Evolutionary conservation across 2,797 vertebrate species (phyloP), one percentile per base, ranked within the genome.

Genomic region (Decapterus maruadsi): DNA sequence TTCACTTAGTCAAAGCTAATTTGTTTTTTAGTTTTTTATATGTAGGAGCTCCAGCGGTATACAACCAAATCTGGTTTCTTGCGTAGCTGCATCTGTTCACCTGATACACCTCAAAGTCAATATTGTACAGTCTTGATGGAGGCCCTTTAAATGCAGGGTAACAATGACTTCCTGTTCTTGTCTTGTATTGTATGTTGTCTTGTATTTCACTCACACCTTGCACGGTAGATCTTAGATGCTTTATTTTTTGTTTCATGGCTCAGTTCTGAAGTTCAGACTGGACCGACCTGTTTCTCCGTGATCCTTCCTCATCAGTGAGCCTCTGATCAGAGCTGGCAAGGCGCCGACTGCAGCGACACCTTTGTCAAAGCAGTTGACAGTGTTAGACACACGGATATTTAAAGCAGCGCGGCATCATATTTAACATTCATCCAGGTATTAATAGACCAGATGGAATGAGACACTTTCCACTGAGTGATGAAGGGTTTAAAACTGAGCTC

Each of bases 201-300:
- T 61, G 29, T 68, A 42, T 84, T 82, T 43, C 63, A 36, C 67
- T 42, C 34, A 68, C 48, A 72, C 13, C 26, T 62, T 74, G 58
- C 59, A 38, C 48, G 38, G 34, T 63, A 34, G 26, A 73, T 50
- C 17, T 17, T 79, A 40, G 1, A 55, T 64, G 64, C 17, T 70
- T 81, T 78, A 2, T 74, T 58, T 46, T 31, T 65, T 68, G 45
- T 85, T 87, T 56, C 84, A 59, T 89, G 68, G 82, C 45, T 74
- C 8, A 45, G 6, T 43, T 68, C 38, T 51, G 16, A 75, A 62
- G 54, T 81, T 86, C 65, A 85, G 77, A 88, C 85, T 78, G 83
- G 90, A 86, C 42, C 58, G 64, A 82, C 89, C 81, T 81, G 90
- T 90, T 90, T 77, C 72, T 84, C 54, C 75, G 10, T 90, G 83